Percentiles rank a stretch among this genome's conserved stretches.
phyloP scores from a whole-genome alignment of 2,113 vertebrate genomes.

The Piprites chloris region DNA sequence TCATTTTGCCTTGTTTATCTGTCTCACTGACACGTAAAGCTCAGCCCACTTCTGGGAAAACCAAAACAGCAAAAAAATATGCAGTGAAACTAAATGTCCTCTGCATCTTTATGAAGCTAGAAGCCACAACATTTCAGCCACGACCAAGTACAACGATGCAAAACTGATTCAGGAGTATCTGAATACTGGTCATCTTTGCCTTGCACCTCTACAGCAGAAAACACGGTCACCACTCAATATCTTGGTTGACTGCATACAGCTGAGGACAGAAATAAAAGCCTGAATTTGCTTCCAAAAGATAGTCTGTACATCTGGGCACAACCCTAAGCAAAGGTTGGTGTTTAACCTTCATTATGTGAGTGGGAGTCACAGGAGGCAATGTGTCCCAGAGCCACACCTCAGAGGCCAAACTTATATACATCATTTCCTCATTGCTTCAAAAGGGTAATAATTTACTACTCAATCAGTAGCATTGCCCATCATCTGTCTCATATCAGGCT shows the following conservation, averaged over 20 bases:
- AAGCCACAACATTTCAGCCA: not conserved
- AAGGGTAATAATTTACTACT: slow-evolving; percentile 44
- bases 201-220: accelerated
- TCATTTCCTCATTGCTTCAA: slow-evolving; percentile 43
- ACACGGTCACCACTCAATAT: not conserved
- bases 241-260: not conserved
- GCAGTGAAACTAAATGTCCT: not conserved
- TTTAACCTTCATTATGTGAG: not conserved
- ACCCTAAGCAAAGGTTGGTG: slow-evolving; percentile 43
- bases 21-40: not conserved
- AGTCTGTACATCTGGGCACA: not conserved
- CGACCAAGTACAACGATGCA: not conserved
- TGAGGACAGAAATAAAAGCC: not conserved
- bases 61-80: not conserved
- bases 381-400: slow-evolving; percentile 9
- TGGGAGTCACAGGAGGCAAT: not conserved
- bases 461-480: not conserved
- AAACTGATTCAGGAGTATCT: not conserved
- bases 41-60: not conserved
- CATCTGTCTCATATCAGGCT: not conserved
- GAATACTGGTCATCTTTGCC: not conserved
- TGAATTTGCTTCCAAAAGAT: not conserved
- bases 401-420: not conserved
- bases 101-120: not conserved
- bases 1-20: not conserved